Evolutionary conservation across 1,140 invertebrate genomes (phyloP).

Genomic region (Bombus polaris): DNA sequence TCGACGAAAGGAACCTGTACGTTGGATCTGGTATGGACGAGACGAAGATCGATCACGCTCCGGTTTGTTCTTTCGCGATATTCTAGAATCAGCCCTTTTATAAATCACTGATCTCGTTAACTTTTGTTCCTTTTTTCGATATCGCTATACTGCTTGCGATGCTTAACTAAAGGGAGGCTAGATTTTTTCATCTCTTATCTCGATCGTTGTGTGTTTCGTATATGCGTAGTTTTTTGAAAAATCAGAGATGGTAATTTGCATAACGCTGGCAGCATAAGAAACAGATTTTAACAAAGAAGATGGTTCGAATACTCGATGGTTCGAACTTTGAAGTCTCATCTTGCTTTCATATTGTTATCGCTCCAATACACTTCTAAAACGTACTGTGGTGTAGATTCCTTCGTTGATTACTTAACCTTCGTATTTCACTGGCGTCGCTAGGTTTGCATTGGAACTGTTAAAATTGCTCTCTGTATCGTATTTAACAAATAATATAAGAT

Average conservation of each 20-base stretch:
- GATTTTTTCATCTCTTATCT: neutral
- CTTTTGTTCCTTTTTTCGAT: neutral
- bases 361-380: too few relatives aligned
- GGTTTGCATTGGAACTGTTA: too few relatives aligned
- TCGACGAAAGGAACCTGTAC: neutral
- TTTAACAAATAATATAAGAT: too few relatives aligned
- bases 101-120: conserved; percentile 23
- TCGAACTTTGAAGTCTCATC: neutral
- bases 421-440: neutral
- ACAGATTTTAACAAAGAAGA: neutral
- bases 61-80: neutral
- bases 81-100: neutral
- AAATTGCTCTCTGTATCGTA: too few relatives aligned
- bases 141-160: neutral
- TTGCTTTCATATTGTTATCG: neutral
- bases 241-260: neutral
- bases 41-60: neutral
- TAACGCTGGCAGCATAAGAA: neutral
- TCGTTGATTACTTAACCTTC: too few relatives aligned
- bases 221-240: neutral
- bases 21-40: neutral
- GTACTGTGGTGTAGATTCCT: too few relatives aligned
- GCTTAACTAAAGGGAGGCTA: neutral
- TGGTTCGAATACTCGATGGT: neutral
- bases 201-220: too few relatives aligned